Base-by-base conservation (phyloP, 2,888 invertebrate genomes). In the Tuberolachnus salignus region DNA sequence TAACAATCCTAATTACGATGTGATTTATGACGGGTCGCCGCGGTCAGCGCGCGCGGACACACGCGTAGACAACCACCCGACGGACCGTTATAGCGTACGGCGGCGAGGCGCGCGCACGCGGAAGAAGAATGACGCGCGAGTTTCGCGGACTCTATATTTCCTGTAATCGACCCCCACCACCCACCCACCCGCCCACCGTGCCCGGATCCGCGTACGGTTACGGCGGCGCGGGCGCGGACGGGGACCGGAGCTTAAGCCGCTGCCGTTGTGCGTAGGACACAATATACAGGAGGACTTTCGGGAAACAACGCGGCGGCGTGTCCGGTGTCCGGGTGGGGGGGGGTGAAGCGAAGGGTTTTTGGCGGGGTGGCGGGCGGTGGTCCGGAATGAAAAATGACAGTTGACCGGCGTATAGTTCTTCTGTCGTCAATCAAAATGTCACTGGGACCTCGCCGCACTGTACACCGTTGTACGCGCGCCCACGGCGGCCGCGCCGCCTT, bases 361-460 rank as follows among this genome's bases (percentile, higher is more conserved):
- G 34, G 3, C 3, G 3, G 34, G 3, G 34, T 6, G 34, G 34
- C 3, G 34, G n/a, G 34, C 3, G 34, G 34, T 34, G 34, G n/a
- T n/a, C 64, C 64, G 26, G 67, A 67, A 78, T 78, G 75, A 78
- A 78, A 78, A 78, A 78, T 78, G 75, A 78, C 75, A 78, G 75
- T 78, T 78, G 75, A 78, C 75, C 75, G 66, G 26, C 14, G 75
- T 57, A n/a, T n/a, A 14, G 59, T 78, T 78, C 75, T 78, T 78
- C 75, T 69, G 75, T 78, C 75, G 75, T 78, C 75, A 67, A 78
- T 78, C 75, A 78, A 78, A 78, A 78, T 66, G 75, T 78, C 75
- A 78, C 75, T 21, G 57, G 55, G 42, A 21, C 42, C 73, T 63
- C 51, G 16, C 19, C n/a, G 14, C 64, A 1, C 23, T 16, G 1